Percentiles rank a stretch among this genome's conserved stretches.
Conservation (phyloP, 2,113 vertebrate species). For the Gobio gobio region DNA sequence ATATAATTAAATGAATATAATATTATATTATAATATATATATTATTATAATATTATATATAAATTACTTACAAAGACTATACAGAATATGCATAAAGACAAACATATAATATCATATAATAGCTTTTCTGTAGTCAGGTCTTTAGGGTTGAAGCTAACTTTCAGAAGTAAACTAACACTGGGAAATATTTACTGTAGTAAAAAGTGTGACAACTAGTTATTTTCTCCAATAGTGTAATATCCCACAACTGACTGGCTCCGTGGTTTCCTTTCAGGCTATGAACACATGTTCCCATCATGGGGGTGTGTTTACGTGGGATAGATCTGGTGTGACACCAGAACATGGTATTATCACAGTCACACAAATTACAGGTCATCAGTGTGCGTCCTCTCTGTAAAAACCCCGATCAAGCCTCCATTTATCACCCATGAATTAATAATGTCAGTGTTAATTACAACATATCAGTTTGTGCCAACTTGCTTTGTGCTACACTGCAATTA, state of each 20-base stretch:
- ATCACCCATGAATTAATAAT: slow-evolving; percentile 51
- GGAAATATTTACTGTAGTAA: not conserved
- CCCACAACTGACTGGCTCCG: not conserved
- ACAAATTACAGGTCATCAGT: slow-evolving; percentile 57
- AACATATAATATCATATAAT: no score
- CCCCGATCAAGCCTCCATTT: slow-evolving; percentile 34
- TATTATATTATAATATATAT: no score
- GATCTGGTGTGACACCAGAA: slow-evolving; percentile 44
- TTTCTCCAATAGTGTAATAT: not conserved
- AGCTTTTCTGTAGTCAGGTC: not conserved
- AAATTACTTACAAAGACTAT: no score
- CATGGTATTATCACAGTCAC: slow-evolving; percentile 27
- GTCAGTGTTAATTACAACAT: slow-evolving; percentile 42
- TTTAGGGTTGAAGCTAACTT: not conserved
- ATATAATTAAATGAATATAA: no score
- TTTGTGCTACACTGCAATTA: slow-evolving; percentile 28
- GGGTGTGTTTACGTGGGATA: slow-evolving; percentile 27
- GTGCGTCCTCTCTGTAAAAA: slow-evolving; percentile 28
- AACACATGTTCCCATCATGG: not conserved
- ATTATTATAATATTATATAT: no score
- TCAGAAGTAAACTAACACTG: not conserved
- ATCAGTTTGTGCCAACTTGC: slow-evolving; percentile 10
- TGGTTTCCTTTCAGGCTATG: not conserved
- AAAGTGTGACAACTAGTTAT: not conserved
- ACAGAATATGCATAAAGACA: no score